Conservation (phyloP, 2,113 vertebrate species). For the Austrofundulus limnaeus region DNA sequence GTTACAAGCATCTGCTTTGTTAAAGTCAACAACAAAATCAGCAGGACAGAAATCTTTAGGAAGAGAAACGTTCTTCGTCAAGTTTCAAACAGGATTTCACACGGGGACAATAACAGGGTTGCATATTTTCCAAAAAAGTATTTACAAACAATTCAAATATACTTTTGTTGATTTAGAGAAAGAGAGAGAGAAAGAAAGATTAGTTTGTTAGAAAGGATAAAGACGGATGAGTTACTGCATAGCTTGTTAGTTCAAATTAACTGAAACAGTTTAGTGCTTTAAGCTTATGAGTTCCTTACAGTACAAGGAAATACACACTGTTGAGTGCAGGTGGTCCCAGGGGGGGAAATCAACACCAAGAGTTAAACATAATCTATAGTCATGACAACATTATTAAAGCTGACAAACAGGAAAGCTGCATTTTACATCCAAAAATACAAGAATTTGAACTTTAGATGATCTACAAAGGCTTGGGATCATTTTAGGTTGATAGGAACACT, state of each 20-base stretch:
- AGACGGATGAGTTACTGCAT: constrained; percentile 58
- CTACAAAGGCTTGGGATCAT: constrained; percentile 1
- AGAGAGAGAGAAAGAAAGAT: neutral
- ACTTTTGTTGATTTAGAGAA: constrained; percentile 26
- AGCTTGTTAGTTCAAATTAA: constrained; percentile 37
- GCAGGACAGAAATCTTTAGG: constrained; percentile 52
- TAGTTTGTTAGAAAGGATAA: constrained; percentile 8
- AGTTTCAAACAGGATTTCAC: constrained; percentile 50
- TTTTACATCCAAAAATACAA: constrained; percentile 18
- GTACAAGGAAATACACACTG: constrained; percentile 20
- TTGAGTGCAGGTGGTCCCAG: constrained; percentile 33
- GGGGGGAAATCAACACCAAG: constrained; percentile 24
- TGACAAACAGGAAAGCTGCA: constrained; percentile 10
- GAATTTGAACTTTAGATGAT: neutral
- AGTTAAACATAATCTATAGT: constrained; percentile 2
- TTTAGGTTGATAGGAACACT: neutral
- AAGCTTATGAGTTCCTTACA: constrained; percentile 14
- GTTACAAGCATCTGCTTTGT: constrained; percentile 25
- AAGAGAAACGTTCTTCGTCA: constrained; percentile 36
- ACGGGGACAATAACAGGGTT: constrained; percentile 18
- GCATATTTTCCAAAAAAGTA: constrained; percentile 37
- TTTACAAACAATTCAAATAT: constrained; percentile 30
- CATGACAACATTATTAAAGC: constrained; percentile 12
- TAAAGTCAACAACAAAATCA: constrained; percentile 38
- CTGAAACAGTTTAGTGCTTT: constrained; percentile 9